phyloP scores from a whole-genome alignment of 2,888 invertebrate species.

The Eupithecia inturbata region DNA sequence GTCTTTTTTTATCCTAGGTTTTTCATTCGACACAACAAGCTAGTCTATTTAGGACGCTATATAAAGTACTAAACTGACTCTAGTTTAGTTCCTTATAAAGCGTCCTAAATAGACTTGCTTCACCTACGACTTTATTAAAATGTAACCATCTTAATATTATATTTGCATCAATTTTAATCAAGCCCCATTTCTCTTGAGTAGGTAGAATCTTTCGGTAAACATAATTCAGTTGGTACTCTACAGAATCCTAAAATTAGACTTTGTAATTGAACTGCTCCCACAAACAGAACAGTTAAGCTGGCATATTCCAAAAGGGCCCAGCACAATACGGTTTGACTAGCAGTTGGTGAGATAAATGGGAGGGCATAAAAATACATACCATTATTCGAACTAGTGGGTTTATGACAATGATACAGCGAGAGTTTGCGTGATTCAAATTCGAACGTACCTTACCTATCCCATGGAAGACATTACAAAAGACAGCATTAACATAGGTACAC shows the following conservation, averaged over 20 bases:
- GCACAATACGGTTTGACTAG: not conserved
- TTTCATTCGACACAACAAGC: not conserved
- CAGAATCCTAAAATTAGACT: slow-evolving; percentile 13
- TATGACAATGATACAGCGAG: not conserved
- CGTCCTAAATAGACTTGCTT: not conserved
- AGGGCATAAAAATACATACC: not conserved
- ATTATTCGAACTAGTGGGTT: not conserved
- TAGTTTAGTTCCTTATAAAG: not conserved
- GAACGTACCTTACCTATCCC: not conserved
- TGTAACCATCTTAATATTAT: not conserved
- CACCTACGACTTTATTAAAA: not conserved
- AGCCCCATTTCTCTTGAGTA: not conserved
- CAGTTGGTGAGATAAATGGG: not conserved
- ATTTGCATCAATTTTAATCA: slow-evolving; percentile 1
- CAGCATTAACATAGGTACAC: not conserved
- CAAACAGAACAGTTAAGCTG: slow-evolving; percentile 1
- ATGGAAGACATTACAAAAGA: not conserved
- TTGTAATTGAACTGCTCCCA: not conserved
- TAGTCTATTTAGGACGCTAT: too few species aligned
- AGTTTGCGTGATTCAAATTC: not conserved
- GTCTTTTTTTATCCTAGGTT: not conserved
- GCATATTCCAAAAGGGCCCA: not conserved
- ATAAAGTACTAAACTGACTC: too few species aligned
- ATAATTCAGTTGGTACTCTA: slow-evolving; percentile 5
- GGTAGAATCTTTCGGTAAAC: not conserved